Evolutionary conservation across 2,797 vertebrate species (phyloP), one percentile per base, ranked within the genome.

Genomic region (Aotus griseimembra): DNA sequence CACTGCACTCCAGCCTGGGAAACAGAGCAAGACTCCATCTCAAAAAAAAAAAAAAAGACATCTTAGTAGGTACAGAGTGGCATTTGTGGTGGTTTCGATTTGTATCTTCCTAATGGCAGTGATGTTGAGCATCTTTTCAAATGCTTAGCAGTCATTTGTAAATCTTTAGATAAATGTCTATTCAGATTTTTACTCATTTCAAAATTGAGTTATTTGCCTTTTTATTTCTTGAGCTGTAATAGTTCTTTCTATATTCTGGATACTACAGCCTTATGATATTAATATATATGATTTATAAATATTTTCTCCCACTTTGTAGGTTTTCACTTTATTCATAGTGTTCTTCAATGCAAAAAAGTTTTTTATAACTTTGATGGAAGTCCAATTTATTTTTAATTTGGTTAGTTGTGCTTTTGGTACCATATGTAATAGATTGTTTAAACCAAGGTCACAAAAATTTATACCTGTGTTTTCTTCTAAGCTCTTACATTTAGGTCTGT

Each of bases 101-200:
- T 50, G 30, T 48, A 30, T 64, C 76, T 41, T 84, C 44, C 58
- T 84, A 70, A 79, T n/a, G 9, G 86, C 75, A 85, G 5, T 17
- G 48, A 93, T 1, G 22, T 8, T 30, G 4, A n/a, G 7, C 61
- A 83, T 79, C 44, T 75, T 80, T 82, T 58, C 58, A 10, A 44
- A 11, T 19, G 8, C 46, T 86, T 64, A 26, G 24, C 41, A 20
- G 12, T 28, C 84, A 50, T 64, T 72, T 77, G 22, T 50, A 0
- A 28, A 50, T 55, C 85, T 97, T 90, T 41, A 19, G 46, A 33
- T 20, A 97, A 82, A 77, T 64, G 6, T 72, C 41, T 75, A n/a
- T 50, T 96, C 58, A 70, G 17, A 79, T 72, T 80, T 96, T 82
- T 83, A 57, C 39, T 41, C 48, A 44, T 67, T 89, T 92, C 93